These are phyloP conservation scores for Pollenia angustigena DNA, from an alignment of 2,888 invertebrate genomes.

Conservation along the genomic window DNA sequence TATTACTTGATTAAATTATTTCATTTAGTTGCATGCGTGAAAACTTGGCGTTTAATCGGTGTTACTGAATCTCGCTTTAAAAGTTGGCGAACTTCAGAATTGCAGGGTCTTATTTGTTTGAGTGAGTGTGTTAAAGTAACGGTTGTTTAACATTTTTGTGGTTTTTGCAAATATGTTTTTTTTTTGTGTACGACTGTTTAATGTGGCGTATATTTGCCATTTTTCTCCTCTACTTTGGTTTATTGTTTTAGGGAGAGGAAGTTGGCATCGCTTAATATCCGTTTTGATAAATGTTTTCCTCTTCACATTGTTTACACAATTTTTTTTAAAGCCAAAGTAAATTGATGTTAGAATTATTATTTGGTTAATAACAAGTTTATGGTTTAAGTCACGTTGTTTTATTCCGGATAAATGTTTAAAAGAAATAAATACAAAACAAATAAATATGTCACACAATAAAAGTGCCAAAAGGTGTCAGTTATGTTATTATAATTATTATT, in stretches of 20 bases:
- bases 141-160: conserved; percentile 21
- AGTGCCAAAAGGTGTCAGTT: no score
- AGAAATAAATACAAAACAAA: no score
- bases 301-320: conserved; percentile 8
- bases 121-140: neutral
- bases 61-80: no score
- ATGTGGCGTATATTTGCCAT: neutral
- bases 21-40: no score
- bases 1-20: no score
- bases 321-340: conserved; percentile 14
- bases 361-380: neutral
- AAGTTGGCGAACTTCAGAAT: neutral
- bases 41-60: no score
- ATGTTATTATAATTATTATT: no score
- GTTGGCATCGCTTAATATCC: conserved; percentile 48
- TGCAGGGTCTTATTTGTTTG: neutral
- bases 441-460: no score
- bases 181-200: conserved; percentile 1
- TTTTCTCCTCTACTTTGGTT: conserved; percentile 28
- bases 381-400: neutral
- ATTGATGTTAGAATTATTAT: conserved; percentile 18
- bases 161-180: neutral
- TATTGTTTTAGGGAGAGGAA: neutral
- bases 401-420: neutral
- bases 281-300: conserved; percentile 63